phyloP scores from a whole-genome alignment of 2,888 invertebrate species.

The Coelopa pilipes region DNA sequence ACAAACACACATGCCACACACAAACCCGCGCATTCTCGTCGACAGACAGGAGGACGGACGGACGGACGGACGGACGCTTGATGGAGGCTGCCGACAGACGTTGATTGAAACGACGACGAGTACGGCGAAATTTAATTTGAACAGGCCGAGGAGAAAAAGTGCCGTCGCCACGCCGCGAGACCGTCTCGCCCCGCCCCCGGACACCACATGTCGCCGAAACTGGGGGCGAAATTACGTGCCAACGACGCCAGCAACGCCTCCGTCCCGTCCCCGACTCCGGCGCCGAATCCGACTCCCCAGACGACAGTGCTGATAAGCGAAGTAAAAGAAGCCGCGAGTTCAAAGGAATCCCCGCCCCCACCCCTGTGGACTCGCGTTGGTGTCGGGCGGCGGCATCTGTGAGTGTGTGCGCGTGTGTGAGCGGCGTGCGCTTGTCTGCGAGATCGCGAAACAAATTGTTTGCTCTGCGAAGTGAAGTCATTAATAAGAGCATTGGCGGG shows the following conservation, averaged over 20 bases:
- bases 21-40: no score
- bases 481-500: not conserved
- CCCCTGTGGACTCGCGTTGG: conserved; percentile 6
- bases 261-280: not conserved
- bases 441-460: conserved; percentile 23
- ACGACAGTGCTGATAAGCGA: not conserved
- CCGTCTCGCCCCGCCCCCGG: not conserved
- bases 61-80: no score
- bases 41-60: no score
- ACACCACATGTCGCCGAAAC: not conserved
- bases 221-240: conserved; percentile 26
- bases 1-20: not conserved
- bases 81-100: not conserved
- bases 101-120: conserved; percentile 32
- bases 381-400: not conserved
- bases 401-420: not conserved
- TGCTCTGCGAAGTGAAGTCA: conserved; percentile 28
- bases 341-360: not conserved
- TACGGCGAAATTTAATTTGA: conserved; percentile 34
- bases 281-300: conserved; percentile 12
- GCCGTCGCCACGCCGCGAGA: not conserved
- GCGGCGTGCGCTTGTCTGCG: not conserved
- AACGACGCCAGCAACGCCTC: conserved; percentile 28
- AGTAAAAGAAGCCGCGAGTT: not conserved
- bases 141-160: conserved; percentile 22